A percentile compares a stretch with the other conserved stretches of the same genome.
These are phyloP conservation scores for Sorex maritimensis DNA, from an alignment of 2,797 vertebrate species.

Conservation along the genomic window DNA sequence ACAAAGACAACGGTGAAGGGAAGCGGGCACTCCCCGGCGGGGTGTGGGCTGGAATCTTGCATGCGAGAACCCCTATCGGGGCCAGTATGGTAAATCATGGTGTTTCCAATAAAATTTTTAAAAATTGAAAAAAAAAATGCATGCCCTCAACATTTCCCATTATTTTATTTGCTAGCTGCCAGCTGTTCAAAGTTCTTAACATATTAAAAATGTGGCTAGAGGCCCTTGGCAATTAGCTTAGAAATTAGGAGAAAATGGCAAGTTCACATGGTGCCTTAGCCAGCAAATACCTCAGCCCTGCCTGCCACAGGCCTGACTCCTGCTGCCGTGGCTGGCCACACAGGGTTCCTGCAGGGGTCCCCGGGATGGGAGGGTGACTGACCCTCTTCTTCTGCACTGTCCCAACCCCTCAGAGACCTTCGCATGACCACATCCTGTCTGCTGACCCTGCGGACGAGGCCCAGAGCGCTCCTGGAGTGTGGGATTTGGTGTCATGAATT, in stretches of 20 bases:
- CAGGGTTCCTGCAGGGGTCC: neutral
- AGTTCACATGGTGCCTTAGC: neutral
- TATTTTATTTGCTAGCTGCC: slow-evolving; percentile 20
- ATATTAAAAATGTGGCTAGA: slow-evolving; percentile 31
- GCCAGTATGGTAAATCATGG: too few species aligned
- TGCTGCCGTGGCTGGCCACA: neutral
- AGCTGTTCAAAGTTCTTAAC: slow-evolving; percentile 62
- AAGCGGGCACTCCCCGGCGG: too few species aligned
- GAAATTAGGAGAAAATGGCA: slow-evolving; percentile 47
- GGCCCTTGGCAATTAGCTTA: slow-evolving; percentile 35
- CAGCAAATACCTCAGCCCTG: neutral
- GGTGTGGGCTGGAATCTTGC: too few species aligned
- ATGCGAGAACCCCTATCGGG: too few species aligned
- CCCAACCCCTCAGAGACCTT: neutral
- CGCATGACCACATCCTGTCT: neutral
- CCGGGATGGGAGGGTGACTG: accelerated
- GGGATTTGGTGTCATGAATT: too few species aligned
- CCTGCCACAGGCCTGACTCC: neutral
- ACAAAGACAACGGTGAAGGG: too few species aligned
- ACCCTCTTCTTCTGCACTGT: neutral
- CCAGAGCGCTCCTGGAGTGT: too few species aligned
- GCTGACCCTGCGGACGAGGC: neutral
- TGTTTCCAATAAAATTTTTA: too few species aligned
- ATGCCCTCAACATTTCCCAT: neutral
- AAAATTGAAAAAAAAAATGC: neutral